Conservation (phyloP, 1,140 invertebrate genomes). For the Brachionus plicatilis region DNA sequence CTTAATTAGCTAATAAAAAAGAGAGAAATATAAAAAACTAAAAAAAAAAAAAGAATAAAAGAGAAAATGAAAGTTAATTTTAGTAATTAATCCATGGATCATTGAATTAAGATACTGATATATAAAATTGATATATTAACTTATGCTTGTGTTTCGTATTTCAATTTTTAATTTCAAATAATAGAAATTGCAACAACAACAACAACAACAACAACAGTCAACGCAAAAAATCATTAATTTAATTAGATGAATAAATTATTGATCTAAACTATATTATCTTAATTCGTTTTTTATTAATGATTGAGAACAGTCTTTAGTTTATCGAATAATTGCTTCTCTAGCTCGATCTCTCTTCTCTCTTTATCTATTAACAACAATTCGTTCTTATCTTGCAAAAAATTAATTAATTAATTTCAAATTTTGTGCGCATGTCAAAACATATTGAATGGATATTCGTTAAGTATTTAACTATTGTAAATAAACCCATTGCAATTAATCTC, state of each 20-base stretch:
- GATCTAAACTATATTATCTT: slow-evolving; percentile 33
- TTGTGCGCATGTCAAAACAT: slow-evolving; percentile 24
- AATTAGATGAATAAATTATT: slow-evolving; percentile 35
- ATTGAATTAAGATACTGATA: slow-evolving; percentile 35
- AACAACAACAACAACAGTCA: slow-evolving; percentile 17
- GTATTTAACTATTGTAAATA: neutral
- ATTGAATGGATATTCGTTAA: neutral
- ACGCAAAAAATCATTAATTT: slow-evolving; percentile 33
- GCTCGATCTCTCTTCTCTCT: neutral
- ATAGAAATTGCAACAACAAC: slow-evolving; percentile 2
- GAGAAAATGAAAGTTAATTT: slow-evolving; percentile 30
- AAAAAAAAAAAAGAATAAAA: neutral
- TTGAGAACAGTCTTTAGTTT: slow-evolving; percentile 36
- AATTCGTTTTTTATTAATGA: slow-evolving; percentile 31
- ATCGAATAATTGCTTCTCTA: slow-evolving; percentile 30
- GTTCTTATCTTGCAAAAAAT: slow-evolving; percentile 29
- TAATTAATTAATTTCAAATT: slow-evolving; percentile 35
- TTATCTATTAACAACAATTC: slow-evolving; percentile 35
- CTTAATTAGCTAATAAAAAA: slow-evolving; percentile 19
- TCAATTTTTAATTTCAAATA: slow-evolving; percentile 21
- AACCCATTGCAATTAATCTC: slow-evolving; percentile 8
- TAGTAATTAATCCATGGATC: slow-evolving; percentile 25
- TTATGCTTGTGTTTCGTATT: slow-evolving; percentile 29
- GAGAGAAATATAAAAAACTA: neutral
- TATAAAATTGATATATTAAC: slow-evolving; percentile 34